These are phyloP conservation scores for Eristalinus sepulchralis DNA, from an alignment of 2,888 invertebrate species.

Conservation along the genomic window DNA sequence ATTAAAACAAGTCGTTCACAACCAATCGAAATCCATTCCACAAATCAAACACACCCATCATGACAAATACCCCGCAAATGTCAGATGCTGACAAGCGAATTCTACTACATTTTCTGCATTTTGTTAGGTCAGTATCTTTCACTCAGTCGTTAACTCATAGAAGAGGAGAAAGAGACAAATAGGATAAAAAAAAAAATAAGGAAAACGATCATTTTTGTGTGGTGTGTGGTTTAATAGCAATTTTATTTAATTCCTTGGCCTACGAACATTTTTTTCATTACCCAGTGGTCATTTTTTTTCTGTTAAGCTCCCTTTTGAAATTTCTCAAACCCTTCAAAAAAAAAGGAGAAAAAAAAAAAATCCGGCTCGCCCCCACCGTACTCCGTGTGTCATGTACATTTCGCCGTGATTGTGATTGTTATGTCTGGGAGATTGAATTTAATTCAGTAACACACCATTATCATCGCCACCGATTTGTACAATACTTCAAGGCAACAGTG, in stretches of 20 bases:
- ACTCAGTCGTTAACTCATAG: constrained; percentile 28
- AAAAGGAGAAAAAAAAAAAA: not conserved
- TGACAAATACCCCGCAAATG: not conserved
- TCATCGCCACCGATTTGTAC: not conserved
- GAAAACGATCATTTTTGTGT: not conserved
- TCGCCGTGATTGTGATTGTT: not conserved
- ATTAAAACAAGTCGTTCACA: too few species aligned
- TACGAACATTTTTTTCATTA: not conserved
- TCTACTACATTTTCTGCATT: constrained; percentile 21
- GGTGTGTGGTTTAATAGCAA: constrained; percentile 6
- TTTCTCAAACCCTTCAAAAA: not conserved
- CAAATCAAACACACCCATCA: too few species aligned
- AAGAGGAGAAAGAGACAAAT: not conserved
- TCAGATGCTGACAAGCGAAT: not conserved
- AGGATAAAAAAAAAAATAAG: not conserved
- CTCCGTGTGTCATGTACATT: not conserved
- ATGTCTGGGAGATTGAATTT: not conserved
- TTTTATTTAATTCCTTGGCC: constrained; percentile 10
- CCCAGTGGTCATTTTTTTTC: not conserved
- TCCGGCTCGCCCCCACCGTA: not conserved
- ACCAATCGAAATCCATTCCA: too few species aligned
- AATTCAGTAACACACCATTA: not conserved
- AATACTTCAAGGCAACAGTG: not conserved
- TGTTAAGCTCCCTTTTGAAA: too few species aligned
- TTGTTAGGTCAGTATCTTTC: constrained; percentile 46